Conservation (phyloP, 2,113 vertebrate species). For the Nothoprocta pentlandii region DNA sequence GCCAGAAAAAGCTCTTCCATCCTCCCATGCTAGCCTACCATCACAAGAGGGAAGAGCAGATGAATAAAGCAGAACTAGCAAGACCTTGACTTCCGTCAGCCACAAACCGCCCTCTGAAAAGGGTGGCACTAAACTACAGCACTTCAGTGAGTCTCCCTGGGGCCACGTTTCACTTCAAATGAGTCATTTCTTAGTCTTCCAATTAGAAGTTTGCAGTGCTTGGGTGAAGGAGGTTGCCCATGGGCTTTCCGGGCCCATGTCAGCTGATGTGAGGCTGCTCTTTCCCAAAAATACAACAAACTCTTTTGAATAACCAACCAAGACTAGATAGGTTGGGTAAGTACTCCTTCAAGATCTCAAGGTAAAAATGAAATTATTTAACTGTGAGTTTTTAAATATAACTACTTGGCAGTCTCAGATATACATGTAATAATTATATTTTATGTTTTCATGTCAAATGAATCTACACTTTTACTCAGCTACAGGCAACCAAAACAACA, state of each 20-base stretch:
- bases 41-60: accelerated
- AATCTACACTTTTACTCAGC: not conserved
- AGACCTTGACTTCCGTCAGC: not conserved
- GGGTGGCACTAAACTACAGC: not conserved
- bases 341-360: not conserved
- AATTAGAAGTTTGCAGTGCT: not conserved
- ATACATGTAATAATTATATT: not conserved
- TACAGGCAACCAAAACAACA: not conserved
- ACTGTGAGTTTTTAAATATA: not conserved
- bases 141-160: not conserved
- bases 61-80: not conserved
- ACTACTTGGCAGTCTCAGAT: not conserved
- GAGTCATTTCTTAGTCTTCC: constrained; percentile 9
- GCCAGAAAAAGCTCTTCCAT: not conserved
- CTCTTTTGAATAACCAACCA: not conserved
- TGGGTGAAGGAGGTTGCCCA: not conserved
- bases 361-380: not conserved
- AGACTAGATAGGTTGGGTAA: not conserved
- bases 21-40: not conserved
- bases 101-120: not conserved
- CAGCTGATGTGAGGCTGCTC: not conserved
- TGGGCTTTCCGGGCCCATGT: constrained; percentile 23
- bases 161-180: not conserved
- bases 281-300: constrained; percentile 3
- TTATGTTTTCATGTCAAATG: not conserved